Conservation (phyloP, 2,113 vertebrate genomes). For the Xiphophorus hellerii region DNA sequence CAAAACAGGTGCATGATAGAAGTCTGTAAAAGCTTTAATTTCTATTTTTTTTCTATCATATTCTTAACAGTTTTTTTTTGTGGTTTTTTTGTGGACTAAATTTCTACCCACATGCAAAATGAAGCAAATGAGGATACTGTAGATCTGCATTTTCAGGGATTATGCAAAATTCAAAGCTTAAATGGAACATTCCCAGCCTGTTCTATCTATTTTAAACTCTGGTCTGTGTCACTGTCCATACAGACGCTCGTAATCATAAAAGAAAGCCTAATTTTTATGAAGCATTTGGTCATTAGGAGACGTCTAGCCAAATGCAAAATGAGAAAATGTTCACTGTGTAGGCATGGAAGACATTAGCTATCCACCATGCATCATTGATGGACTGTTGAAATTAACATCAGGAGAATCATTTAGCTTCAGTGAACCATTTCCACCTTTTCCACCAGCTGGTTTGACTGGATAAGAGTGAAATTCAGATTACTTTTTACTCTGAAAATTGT, state of each 20-base stretch:
- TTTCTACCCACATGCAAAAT: slow-evolving; percentile 20
- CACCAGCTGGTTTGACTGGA: slow-evolving; percentile 41
- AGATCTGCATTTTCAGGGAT: slow-evolving; percentile 22
- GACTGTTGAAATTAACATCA: slow-evolving; percentile 60
- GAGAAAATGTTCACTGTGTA: slow-evolving; percentile 56
- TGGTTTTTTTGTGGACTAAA: slow-evolving; percentile 10
- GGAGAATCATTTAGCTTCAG: slow-evolving; percentile 56
- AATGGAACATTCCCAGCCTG: slow-evolving; percentile 9
- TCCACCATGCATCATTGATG: slow-evolving; percentile 59
- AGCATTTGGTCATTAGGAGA: slow-evolving; percentile 59
- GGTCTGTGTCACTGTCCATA: slow-evolving; percentile 43
- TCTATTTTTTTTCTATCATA: neutral
- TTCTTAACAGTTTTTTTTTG: slow-evolving; percentile 1
- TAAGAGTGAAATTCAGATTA: slow-evolving; percentile 21
- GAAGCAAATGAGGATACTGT: slow-evolving; percentile 28
- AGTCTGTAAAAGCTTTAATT: neutral
- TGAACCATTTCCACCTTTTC: slow-evolving; percentile 58
- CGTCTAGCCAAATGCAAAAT: slow-evolving; percentile 36
- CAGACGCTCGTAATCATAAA: slow-evolving; percentile 53
- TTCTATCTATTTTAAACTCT: slow-evolving; percentile 36
- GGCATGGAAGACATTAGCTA: slow-evolving; percentile 56
- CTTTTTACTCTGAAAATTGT: slow-evolving; percentile 15
- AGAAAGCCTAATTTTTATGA: slow-evolving; percentile 47
- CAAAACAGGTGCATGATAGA: neutral
- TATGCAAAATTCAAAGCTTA: slow-evolving; percentile 24